A percentile compares a stretch with the other conserved stretches of the same genome.
These are phyloP conservation scores for Apotomis turbidana DNA, from an alignment of 2,888 invertebrate species.

Conservation along the genomic window DNA sequence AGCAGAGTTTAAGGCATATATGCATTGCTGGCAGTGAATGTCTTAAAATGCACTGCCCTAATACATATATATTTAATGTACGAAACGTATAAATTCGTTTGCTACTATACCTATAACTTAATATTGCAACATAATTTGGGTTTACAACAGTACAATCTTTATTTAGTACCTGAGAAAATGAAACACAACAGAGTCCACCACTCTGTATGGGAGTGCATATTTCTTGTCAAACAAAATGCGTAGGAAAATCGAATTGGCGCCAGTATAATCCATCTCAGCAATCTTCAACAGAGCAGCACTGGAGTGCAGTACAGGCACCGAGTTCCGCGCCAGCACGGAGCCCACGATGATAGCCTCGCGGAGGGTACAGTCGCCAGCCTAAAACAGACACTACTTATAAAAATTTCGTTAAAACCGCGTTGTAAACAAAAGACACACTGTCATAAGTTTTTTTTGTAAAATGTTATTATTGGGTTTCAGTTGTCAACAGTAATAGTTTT, in stretches of 20 bases:
- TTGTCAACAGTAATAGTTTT: no score
- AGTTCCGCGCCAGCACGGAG: constrained; percentile 94
- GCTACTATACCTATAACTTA: no score
- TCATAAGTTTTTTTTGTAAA: no score
- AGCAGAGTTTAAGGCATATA: no score
- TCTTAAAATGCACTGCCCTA: no score
- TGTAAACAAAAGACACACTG: no score
- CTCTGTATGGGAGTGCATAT: constrained; percentile 97
- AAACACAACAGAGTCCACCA: constrained; percentile 96
- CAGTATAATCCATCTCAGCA: constrained; percentile 98
- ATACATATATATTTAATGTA: no score
- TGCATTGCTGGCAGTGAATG: no score
- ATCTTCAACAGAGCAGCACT: constrained; percentile 97
- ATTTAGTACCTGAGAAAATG: constrained; percentile 92
- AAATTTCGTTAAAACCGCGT: no score
- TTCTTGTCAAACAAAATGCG: constrained; percentile 98
- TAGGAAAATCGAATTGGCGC: constrained; percentile 97
- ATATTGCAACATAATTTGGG: no score
- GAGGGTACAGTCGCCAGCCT: constrained; percentile 96
- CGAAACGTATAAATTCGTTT: no score
- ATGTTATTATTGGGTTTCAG: no score
- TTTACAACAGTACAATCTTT: neutral
- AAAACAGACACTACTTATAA: constrained; percentile 45
- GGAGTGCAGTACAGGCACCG: constrained; percentile 97
- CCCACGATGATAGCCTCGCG: constrained; percentile 98